Evolutionary conservation across 2,888 invertebrate genomes (phyloP).

Genomic region (Aleiodes testaceus): DNA sequence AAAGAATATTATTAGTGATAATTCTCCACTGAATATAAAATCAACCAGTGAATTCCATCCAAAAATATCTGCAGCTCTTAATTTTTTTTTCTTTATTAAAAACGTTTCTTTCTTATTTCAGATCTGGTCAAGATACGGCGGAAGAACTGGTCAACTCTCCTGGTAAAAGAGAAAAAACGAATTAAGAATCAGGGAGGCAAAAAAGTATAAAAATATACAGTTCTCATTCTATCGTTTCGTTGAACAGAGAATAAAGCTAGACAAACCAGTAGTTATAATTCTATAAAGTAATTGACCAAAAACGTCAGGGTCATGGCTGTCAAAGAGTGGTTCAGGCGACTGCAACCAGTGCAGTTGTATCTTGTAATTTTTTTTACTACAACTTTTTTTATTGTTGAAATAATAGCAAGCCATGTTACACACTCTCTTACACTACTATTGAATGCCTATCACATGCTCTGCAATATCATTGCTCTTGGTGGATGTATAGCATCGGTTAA

Average conservation of each 20-base stretch:
- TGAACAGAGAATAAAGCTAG: not conserved
- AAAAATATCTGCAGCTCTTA: not conserved
- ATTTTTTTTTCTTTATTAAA: not conserved
- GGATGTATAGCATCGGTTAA: conserved; percentile 87
- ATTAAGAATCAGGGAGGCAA: too few species aligned
- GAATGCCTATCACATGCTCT: conserved; percentile 95
- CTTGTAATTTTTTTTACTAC: conserved; percentile 82
- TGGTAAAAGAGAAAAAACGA: not conserved
- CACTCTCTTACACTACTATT: conserved; percentile 93
- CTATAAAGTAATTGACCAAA: not conserved
- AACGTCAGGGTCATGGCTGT: conserved; percentile 78
- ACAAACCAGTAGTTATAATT: not conserved
- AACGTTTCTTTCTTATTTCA: conserved; percentile 14
- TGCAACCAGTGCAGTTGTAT: conserved; percentile 84
- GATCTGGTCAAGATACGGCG: not conserved
- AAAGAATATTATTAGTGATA: not conserved
- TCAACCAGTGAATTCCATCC: not conserved
- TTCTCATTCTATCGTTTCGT: conserved; percentile 9
- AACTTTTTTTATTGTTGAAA: conserved; percentile 86
- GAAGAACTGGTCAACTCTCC: conserved; percentile 27
- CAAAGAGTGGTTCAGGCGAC: conserved; percentile 83
- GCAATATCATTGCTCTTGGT: conserved; percentile 90
- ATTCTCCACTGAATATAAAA: conserved; percentile 4
- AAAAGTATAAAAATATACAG: not conserved
- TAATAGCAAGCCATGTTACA: conserved; percentile 90